Conservation (phyloP, 2,113 vertebrate species). For the Cnemophilus loriae region DNA sequence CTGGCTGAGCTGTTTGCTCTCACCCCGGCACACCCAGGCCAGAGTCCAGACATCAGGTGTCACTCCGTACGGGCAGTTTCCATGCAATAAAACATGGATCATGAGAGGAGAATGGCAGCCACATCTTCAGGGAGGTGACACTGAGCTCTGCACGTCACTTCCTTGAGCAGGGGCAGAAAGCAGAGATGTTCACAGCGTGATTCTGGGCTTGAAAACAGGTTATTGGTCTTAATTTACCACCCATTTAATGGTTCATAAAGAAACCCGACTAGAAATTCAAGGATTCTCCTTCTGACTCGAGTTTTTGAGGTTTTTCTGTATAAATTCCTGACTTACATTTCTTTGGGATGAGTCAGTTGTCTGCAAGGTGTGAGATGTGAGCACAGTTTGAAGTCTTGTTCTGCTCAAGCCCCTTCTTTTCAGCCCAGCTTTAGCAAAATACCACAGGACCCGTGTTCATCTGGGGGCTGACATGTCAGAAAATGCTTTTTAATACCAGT, state of each 20-base stretch:
- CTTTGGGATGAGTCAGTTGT: background rate
- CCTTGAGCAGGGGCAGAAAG: background rate
- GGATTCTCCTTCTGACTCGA: background rate
- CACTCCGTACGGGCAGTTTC: rapidly evolving
- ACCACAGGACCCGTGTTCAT: background rate
- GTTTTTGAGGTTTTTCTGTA: background rate
- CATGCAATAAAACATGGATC: background rate
- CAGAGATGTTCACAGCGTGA: background rate
- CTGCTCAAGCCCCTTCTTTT: background rate
- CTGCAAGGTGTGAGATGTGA: background rate
- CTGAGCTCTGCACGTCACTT: background rate
- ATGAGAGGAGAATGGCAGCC: background rate
- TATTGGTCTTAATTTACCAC: background rate
- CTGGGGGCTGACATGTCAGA: background rate
- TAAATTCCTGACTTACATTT: background rate
- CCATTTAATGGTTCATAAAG: background rate
- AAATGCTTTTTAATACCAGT: background rate
- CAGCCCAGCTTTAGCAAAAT: background rate
- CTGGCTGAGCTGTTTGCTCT: background rate
- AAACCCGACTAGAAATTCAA: background rate
- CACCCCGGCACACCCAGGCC: conserved; percentile 9
- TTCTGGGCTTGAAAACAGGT: background rate
- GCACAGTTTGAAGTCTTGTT: background rate
- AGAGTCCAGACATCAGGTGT: background rate
- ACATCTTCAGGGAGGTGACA: background rate